These are phyloP conservation scores for Labrus mixtus DNA, from an alignment of 2,113 vertebrate genomes.

Conservation along the genomic window DNA sequence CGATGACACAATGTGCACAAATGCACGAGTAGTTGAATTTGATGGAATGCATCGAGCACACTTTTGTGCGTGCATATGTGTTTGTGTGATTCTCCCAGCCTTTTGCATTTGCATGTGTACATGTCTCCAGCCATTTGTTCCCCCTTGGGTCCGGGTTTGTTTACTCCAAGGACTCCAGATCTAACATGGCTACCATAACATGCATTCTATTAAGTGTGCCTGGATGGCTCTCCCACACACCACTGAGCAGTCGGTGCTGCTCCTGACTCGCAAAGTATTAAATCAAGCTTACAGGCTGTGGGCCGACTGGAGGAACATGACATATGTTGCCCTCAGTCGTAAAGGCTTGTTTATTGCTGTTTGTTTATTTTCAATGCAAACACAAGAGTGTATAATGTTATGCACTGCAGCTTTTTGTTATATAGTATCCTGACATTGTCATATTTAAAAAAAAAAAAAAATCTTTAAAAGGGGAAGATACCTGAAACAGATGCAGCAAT, in stretches of 20 bases:
- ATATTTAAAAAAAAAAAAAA: not conserved
- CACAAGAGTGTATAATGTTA: not conserved
- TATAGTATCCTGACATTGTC: not conserved
- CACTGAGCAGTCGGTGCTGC: conserved; percentile 33
- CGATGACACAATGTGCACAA: conserved; percentile 1
- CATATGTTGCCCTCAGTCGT: not conserved
- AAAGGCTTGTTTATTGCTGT: not conserved
- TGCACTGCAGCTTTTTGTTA: not conserved
- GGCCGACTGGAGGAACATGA: conserved; percentile 5
- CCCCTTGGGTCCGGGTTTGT: conserved; percentile 39
- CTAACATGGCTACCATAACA: conserved; percentile 43
- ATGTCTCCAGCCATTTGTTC: conserved; percentile 54
- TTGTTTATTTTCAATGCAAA: not conserved
- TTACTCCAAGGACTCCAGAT: conserved; percentile 49
- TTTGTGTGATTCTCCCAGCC: conserved; percentile 5
- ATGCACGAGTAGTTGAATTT: conserved; percentile 5
- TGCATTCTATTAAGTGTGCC: conserved; percentile 44
- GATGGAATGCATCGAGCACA: not conserved
- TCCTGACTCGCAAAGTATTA: conserved; percentile 31
- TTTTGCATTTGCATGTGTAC: conserved; percentile 44
- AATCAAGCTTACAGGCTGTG: conserved; percentile 13
- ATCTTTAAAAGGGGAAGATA: not conserved
- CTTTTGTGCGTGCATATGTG: not conserved
- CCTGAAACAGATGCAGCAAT: not conserved
- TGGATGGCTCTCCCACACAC: conserved; percentile 31